Evolutionary conservation across 2,113 vertebrate genomes (phyloP).

Genomic region (Proteles cristata): DNA sequence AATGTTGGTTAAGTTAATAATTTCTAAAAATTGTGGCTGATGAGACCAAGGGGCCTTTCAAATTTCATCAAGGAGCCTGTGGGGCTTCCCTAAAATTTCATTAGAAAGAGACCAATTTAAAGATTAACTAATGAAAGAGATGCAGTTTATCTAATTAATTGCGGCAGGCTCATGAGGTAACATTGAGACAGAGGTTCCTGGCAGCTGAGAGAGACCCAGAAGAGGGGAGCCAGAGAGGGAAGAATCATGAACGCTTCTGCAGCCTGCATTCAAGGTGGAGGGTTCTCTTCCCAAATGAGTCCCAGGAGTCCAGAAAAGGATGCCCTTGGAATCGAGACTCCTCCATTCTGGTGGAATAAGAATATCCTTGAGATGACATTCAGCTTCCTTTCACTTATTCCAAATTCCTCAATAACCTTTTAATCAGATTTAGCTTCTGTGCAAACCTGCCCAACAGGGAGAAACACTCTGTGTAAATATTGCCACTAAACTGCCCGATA

Average conservation of each 20-base stretch:
- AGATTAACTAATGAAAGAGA: conserved; percentile 69
- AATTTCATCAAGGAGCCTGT: conserved; percentile 69
- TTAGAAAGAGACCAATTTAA: conserved; percentile 74
- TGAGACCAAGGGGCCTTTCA: conserved; percentile 61
- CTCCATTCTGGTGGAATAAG: background rate
- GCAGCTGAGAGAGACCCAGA: background rate
- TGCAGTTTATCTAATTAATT: conserved; percentile 63
- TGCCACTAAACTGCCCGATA: background rate
- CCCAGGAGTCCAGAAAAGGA: background rate
- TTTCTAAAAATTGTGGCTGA: conserved; percentile 61
- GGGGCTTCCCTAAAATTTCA: conserved; percentile 75
- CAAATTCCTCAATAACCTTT: background rate
- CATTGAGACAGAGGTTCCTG: background rate
- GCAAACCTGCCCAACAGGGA: background rate
- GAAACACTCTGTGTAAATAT: background rate
- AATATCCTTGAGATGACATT: background rate
- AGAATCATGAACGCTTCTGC: background rate
- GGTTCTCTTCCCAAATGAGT: background rate
- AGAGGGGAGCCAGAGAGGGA: background rate
- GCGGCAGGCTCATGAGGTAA: background rate
- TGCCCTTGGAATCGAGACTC: background rate
- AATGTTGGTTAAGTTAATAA: conserved; percentile 52
- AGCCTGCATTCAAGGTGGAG: background rate
- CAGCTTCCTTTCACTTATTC: background rate
- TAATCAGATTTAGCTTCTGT: background rate